Base-by-base conservation (phyloP, 1,140 invertebrate species). In the Battus philenor region DNA sequence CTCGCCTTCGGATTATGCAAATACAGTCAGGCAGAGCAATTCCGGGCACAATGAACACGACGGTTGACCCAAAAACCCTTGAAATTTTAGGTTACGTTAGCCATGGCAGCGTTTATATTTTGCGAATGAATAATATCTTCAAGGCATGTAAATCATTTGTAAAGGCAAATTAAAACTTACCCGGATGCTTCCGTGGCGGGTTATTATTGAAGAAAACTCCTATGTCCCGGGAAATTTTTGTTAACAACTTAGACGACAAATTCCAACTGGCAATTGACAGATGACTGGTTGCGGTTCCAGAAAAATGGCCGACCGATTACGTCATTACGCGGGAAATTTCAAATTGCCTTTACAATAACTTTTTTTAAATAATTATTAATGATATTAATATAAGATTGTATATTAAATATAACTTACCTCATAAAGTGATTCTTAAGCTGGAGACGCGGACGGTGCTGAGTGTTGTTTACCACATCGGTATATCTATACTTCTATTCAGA, bases 291-390 rank as follows among this genome's bases (percentile, higher is more conserved):
- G 69, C 54, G 50, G 39, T 59, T 61, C 50, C 48, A 39, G 47
- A 54, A 68, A 70, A 81, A 80, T 79, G 72, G 76, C 59, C 22
- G 33, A 41, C 38, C 33, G 56, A 75, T 84, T 81, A 81, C 77
- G 77, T 84, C 80, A 84, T 63, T 54, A 48, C 55, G 77, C 80
- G 80, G 74, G 75, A 80, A 84, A 77, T 52, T 77, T 63, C 15
- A 68, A 81, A 73, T 34, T 50, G 51, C 49, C 50, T 57, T 64
- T 70, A 55, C 57, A 54, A 18, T 51, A 61, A 29, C 32, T n/a
- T 11, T 58, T 59, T 46, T 34, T 29, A 36, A 9, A 20, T 36
- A 27, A 47, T 41, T 18, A 18, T 12, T 31, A 30, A 32, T 33
- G 9, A 17, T 17, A 51, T 16, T 20, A 9, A 12, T 32, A 1